A percentile compares a stretch with the other conserved stretches of the same genome.
phyloP scores from a whole-genome alignment of 1,140 invertebrate species.

The Bombus fervidus region DNA sequence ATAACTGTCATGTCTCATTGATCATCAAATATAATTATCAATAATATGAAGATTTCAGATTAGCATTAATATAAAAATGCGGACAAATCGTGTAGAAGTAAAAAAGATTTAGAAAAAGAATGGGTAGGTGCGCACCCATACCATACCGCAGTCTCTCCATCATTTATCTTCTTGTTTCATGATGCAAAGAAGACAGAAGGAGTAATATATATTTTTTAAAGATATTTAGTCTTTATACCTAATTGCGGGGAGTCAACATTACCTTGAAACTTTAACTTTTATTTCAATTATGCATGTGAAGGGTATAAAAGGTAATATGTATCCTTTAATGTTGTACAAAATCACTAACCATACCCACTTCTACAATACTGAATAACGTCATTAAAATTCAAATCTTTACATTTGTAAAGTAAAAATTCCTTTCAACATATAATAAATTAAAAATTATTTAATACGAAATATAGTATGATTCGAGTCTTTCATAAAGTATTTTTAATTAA shows the following conservation, averaged over 20 bases:
- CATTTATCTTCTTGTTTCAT: background rate
- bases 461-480: no score
- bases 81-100: background rate
- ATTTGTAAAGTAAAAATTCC: no score
- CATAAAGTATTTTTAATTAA: no score
- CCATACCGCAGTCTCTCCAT: constrained; percentile 33
- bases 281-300: background rate
- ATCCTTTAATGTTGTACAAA: background rate
- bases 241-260: constrained; percentile 77
- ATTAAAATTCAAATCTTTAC: no score
- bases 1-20: no score
- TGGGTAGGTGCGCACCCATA: constrained; percentile 80
- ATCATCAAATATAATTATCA: no score
- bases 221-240: constrained; percentile 65
- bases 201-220: background rate
- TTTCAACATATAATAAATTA: background rate
- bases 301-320: background rate
- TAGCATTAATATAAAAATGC: background rate
- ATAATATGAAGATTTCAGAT: background rate
- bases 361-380: background rate
- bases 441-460: background rate
- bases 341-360: background rate
- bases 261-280: constrained; percentile 21
- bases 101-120: constrained; percentile 17
- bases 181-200: background rate